Evolutionary conservation across 2,888 invertebrate genomes (phyloP), one percentile per base, ranked within the genome.

Genomic region (Exephanes ischioxanthus): DNA sequence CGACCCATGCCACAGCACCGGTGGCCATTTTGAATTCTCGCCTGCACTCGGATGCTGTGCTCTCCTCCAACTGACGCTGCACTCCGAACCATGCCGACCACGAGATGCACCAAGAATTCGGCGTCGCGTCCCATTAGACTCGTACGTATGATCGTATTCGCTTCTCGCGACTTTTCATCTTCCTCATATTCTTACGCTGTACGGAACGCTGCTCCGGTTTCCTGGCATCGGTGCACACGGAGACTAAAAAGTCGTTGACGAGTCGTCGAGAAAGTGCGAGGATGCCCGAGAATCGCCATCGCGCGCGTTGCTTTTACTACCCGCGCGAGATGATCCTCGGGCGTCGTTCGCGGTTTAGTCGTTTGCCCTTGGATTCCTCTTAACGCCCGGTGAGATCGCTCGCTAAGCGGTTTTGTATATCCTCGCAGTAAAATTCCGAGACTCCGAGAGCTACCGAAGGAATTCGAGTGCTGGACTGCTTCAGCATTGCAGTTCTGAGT

Each of bases 21-120:
- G 86, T 82, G 86, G 88, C 88, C 88, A 88, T 88, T 86, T 88
- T 88, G 88, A 88, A 86, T 85, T 85, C 78, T 76, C 78, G 86
- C 72, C 67, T 61, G 72, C 75, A 51, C 80, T 55, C 41, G 22
- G 83, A 61, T 73, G 45, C 53, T 78, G 67, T 45, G 2, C 41
- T 48, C 80, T 83, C 76, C 80, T 83, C 76, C 53, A 66, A 67
- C 61, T 63, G 45, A 48, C 73, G 61, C 70, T 71, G 51, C 61
- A 66, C 80, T 80, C 41, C 67, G 61, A 37, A 68, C 55, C 26
- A 45, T 30, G 73, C 53, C 55, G 22, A 73, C 66, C 67, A 67
- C 55, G 37, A 37, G 37, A 51, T 2, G 51, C 33, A 37, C 22
- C 67, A 11, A 37, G 30, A 73, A 78, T 71, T 58, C 81, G 51